Percentiles rank a stretch among this genome's conserved stretches.
phyloP scores from a whole-genome alignment of 53 echinoderm and acorn worm species.

The Holothuria leucospilota region DNA sequence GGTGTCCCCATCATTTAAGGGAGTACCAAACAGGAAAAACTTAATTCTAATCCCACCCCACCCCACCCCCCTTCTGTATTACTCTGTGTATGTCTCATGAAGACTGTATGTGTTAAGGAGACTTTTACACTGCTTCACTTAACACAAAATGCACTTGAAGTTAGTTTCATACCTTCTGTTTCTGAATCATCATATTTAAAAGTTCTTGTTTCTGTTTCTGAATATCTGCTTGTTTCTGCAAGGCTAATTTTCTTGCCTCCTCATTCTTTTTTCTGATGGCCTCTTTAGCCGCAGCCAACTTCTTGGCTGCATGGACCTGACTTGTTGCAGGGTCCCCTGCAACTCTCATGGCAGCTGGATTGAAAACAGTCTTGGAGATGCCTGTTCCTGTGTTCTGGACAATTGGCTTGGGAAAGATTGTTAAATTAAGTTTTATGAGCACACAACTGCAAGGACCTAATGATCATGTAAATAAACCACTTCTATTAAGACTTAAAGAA shows the following conservation, averaged over 20 bases:
- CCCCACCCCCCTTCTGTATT: too few relatives aligned
- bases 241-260: constrained; percentile 73
- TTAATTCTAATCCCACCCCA: too few relatives aligned
- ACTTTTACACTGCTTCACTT: too few relatives aligned
- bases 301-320: constrained; percentile 66
- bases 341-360: constrained; percentile 68
- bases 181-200: constrained; percentile 76
- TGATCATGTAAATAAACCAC: too few relatives aligned
- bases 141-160: not conserved
- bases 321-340: constrained; percentile 30
- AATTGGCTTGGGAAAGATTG: not conserved
- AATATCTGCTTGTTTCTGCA: constrained; percentile 80
- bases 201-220: constrained; percentile 93
- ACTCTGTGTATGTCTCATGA: too few relatives aligned
- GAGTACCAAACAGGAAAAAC: too few relatives aligned
- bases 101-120: too few relatives aligned
- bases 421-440: too few relatives aligned
- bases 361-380: constrained; percentile 89
- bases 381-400: constrained; percentile 41
- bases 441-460: too few relatives aligned
- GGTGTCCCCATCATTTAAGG: too few relatives aligned
- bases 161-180: constrained; percentile 80
- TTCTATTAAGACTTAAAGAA: too few relatives aligned
- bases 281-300: constrained; percentile 88
- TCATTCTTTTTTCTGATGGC: constrained; percentile 84